A percentile compares a stretch with the other conserved stretches of the same genome.
These are phyloP conservation scores for Caenorhabditis becei DNA, from an alignment of 2,888 invertebrate genomes.

Conservation along the genomic window DNA sequence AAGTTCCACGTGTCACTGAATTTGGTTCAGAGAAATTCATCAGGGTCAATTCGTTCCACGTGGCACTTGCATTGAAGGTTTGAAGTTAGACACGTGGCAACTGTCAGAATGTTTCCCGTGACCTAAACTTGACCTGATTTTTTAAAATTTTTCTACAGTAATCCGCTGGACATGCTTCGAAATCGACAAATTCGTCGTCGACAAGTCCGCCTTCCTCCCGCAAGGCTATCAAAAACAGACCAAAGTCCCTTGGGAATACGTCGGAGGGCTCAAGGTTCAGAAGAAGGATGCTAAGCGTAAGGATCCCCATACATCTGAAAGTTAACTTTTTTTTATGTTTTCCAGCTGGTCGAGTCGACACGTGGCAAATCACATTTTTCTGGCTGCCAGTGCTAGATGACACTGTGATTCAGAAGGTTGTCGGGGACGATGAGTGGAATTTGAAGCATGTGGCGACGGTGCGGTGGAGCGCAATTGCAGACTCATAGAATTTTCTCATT, in stretches of 20 bases:
- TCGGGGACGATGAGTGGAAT: constrained; percentile 60
- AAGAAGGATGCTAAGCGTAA: constrained; percentile 59
- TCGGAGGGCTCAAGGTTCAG: constrained; percentile 54
- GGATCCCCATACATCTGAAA: neutral
- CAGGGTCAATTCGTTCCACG: no score
- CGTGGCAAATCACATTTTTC: constrained; percentile 58
- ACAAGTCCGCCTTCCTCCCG: constrained; percentile 63
- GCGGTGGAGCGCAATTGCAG: neutral
- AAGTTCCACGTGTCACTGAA: no score
- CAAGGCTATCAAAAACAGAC: constrained; percentile 67
- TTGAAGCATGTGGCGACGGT: constrained; percentile 42
- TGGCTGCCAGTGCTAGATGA: constrained; percentile 54
- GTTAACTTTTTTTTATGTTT: neutral
- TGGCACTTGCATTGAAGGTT: no score
- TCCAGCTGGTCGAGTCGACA: constrained; percentile 44
- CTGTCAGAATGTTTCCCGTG: no score
- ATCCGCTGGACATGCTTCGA: constrained; percentile 69
- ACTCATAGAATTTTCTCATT: no score
- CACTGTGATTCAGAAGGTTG: constrained; percentile 31
- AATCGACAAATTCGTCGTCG: constrained; percentile 59
- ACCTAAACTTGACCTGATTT: no score
- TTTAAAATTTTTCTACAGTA: constrained; percentile 58
- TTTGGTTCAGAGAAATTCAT: no score
- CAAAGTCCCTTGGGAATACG: constrained; percentile 65
- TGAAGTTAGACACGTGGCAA: no score